phyloP scores from a whole-genome alignment of 2,113 vertebrate genomes.

The Uropsilus gracilis region DNA sequence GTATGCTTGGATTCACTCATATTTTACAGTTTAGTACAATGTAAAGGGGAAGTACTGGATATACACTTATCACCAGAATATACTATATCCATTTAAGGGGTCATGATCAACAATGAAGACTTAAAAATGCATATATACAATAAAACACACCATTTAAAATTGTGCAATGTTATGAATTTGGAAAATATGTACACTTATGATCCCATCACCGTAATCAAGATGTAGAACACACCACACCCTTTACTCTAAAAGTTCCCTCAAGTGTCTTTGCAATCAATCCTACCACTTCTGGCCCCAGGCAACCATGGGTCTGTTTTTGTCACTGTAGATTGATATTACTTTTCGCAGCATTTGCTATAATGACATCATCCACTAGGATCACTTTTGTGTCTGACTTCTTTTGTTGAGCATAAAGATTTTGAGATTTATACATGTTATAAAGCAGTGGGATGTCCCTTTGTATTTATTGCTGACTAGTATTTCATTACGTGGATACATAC shows the following conservation, averaged over 20 bases:
- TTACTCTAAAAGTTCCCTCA: neutral
- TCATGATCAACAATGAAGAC: neutral
- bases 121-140: neutral
- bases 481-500: neutral
- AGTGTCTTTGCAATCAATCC: neutral
- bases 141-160: neutral
- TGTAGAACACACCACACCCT: neutral
- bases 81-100: neutral
- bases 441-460: neutral
- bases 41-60: neutral
- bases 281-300: neutral
- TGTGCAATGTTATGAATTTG: slow-evolving; percentile 1
- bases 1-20: slow-evolving; percentile 38
- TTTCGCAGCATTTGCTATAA: neutral
- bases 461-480: neutral
- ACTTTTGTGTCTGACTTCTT: neutral
- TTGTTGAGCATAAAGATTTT: neutral
- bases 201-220: neutral
- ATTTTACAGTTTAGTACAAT: slow-evolving; percentile 34
- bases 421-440: neutral
- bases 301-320: neutral
- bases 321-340: neutral
- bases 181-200: neutral
- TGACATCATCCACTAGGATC: neutral
- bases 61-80: neutral